These are phyloP conservation scores for Nesidiocoris tenuis DNA, from an alignment of 2,888 invertebrate species.

Conservation along the genomic window DNA sequence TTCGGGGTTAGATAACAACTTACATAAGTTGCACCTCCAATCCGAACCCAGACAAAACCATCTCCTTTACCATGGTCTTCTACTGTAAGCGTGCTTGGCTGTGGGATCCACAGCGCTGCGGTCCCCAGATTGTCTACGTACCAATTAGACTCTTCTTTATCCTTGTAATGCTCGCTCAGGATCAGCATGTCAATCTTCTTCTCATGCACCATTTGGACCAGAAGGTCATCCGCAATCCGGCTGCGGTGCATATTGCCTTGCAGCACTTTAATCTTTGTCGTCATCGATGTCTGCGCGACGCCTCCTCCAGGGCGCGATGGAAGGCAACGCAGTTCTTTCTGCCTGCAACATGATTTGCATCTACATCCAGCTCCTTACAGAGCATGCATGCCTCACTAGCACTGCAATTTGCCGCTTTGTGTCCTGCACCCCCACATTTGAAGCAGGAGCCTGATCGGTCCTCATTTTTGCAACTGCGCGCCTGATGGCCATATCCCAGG, in stretches of 20 bases:
- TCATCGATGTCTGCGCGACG: constrained; percentile 2
- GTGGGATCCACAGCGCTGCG: too few species aligned
- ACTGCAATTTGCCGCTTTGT: constrained; percentile 45
- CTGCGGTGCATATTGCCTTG: constrained; percentile 49
- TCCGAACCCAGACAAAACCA: constrained; percentile 46
- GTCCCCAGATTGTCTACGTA: too few species aligned
- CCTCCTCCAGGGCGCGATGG: constrained; percentile 35
- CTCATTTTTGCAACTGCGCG: constrained; percentile 31
- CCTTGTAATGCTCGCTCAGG: constrained; percentile 49
- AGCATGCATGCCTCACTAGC: constrained; percentile 45
- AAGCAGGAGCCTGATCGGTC: constrained; percentile 48
- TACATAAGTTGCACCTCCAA: constrained; percentile 19
- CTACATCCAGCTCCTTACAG: constrained; percentile 37
- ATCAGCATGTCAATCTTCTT: constrained; percentile 41
- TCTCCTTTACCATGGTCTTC: too few species aligned
- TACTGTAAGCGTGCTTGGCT: too few species aligned
- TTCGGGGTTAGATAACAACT: constrained; percentile 45
- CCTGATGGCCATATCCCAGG: constrained; percentile 30
- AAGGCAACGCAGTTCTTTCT: constrained; percentile 32
- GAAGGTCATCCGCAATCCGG: constrained; percentile 44
- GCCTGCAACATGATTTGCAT: constrained; percentile 40
- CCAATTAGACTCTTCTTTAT: too few species aligned
- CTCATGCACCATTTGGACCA: constrained; percentile 40
- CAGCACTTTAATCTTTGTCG: too few species aligned
- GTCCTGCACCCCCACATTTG: constrained; percentile 48